A percentile compares a stretch with the other conserved stretches of the same genome.
phyloP scores from a whole-genome alignment of 2,113 vertebrate species.

The Pterocles gutturalis region DNA sequence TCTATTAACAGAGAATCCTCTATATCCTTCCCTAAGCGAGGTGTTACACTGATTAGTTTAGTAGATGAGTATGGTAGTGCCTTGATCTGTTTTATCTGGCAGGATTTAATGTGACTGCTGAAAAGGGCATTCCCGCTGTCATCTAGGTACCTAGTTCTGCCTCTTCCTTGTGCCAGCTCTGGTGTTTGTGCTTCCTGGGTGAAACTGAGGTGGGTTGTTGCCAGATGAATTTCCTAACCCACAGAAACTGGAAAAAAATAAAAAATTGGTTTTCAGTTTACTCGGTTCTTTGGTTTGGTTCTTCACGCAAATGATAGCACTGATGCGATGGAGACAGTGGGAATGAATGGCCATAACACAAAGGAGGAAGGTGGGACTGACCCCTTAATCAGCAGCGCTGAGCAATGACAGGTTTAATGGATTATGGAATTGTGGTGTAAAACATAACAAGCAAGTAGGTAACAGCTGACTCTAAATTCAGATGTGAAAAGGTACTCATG shows the following conservation, averaged over 20 bases:
- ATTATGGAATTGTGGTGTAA: conserved; percentile 41
- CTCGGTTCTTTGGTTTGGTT: not conserved
- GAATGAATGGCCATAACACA: not conserved
- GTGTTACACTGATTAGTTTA: conserved; percentile 8
- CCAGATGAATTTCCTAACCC: not conserved
- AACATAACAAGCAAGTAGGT: not conserved
- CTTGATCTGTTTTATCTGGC: conserved; percentile 14
- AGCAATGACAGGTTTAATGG: conserved; percentile 43
- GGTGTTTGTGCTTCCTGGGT: not conserved
- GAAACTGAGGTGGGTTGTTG: not conserved
- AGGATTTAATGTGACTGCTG: conserved; percentile 5
- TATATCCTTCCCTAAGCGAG: not conserved
- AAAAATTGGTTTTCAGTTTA: not conserved
- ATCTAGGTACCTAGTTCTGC: not conserved
- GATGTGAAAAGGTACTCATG: not conserved
- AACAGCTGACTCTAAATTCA: conserved; percentile 51
- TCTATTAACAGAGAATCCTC: not conserved
- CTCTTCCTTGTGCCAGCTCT: not conserved
- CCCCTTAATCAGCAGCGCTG: not conserved
- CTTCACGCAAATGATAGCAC: not conserved
- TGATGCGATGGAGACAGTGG: not conserved
- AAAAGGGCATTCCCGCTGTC: not conserved
- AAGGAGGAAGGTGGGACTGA: not conserved
- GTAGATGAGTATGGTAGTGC: not conserved
- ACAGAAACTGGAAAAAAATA: not conserved